phyloP scores from a whole-genome alignment of 1,140 invertebrate genomes.

The Aphaenogaster floridana region DNA sequence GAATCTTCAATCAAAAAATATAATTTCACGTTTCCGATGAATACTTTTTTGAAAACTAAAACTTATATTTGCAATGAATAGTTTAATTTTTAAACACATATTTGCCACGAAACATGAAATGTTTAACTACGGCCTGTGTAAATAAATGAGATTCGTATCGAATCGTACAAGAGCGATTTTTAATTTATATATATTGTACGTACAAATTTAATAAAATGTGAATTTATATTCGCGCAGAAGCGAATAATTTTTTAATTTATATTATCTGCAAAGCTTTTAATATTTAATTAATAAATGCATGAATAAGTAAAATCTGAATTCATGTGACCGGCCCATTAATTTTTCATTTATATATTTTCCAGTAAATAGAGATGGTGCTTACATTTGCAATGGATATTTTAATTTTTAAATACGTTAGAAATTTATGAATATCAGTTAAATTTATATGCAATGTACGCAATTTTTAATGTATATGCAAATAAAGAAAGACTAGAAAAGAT shows the following conservation, averaged over 20 bases:
- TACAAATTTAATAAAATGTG: conserved; percentile 60
- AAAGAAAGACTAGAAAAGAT: not conserved
- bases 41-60: not conserved
- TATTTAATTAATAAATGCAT: conserved; percentile 63
- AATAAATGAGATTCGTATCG: conserved; percentile 53
- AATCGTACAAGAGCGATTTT: conserved; percentile 47
- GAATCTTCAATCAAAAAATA: conserved; percentile 42
- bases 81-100: conserved; percentile 58
- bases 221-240: conserved; percentile 59
- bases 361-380: conserved; percentile 53
- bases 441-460: conserved; percentile 42
- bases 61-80: conserved; percentile 42
- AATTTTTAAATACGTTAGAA: conserved; percentile 59
- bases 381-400: conserved; percentile 61
- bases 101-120: conserved; percentile 48
- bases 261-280: conserved; percentile 63
- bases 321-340: conserved; percentile 54
- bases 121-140: conserved; percentile 38
- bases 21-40: conserved; percentile 4
- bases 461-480: conserved; percentile 40
- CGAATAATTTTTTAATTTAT: conserved; percentile 61
- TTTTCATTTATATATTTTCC: conserved; percentile 64
- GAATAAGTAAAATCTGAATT: conserved; percentile 56
- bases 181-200: conserved; percentile 36
- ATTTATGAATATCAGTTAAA: conserved; percentile 54